These are phyloP conservation scores for Hypomesus transpacificus DNA, from an alignment of 2,113 vertebrate genomes.

Conservation along the genomic window DNA sequence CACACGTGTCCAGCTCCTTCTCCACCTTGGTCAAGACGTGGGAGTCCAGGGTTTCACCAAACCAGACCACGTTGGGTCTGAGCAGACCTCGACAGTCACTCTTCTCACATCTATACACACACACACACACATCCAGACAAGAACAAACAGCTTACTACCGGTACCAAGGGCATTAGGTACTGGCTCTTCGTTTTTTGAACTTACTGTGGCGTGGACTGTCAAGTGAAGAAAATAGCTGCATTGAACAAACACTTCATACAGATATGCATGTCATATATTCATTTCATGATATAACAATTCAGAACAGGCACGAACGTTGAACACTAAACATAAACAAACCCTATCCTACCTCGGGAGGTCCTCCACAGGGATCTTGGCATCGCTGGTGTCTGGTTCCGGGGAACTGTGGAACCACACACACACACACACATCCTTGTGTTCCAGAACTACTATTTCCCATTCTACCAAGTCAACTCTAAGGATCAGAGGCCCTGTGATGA, in stretches of 20 bases:
- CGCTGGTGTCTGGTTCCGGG: constrained; percentile 76
- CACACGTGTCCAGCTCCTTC: constrained; percentile 88
- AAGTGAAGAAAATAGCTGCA: neutral
- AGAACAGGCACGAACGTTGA: neutral
- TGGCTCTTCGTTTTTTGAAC: neutral
- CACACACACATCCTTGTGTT: neutral
- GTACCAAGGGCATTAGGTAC: constrained; percentile 19
- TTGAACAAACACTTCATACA: no score
- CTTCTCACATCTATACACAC: constrained; percentile 78
- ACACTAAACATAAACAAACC: constrained; percentile 15
- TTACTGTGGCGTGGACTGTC: neutral
- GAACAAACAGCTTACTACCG: constrained; percentile 17
- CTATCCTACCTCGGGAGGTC: constrained; percentile 83
- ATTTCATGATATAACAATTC: neutral
- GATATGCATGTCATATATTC: neutral
- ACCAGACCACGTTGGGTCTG: constrained; percentile 93
- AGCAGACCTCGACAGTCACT: constrained; percentile 82
- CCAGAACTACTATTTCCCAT: no score
- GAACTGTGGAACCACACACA: constrained; percentile 64
- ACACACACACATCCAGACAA: neutral
- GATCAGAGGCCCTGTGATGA: neutral
- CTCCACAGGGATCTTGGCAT: constrained; percentile 83
- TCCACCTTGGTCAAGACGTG: constrained; percentile 84
- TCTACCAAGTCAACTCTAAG: no score
- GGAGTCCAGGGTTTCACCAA: constrained; percentile 92